Conservation (phyloP, 2,888 invertebrate species). For the Falcaria lacertinaria region DNA sequence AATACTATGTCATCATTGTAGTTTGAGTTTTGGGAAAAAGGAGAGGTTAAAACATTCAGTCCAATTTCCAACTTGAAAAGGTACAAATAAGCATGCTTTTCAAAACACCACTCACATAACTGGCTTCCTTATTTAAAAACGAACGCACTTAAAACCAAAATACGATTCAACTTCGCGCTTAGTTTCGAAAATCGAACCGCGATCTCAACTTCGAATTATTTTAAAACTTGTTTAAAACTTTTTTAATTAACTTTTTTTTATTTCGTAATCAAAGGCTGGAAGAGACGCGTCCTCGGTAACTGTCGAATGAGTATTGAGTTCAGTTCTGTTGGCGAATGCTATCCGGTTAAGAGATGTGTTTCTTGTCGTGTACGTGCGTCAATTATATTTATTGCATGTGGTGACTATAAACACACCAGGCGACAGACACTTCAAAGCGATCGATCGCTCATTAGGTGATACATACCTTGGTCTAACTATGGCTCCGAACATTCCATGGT, state of each 20-base stretch:
- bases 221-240: conserved; percentile 2
- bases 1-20: too few species aligned
- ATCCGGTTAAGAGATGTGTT: conserved; percentile 52
- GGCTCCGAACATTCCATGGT: conserved; percentile 5
- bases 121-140: conserved; percentile 34
- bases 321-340: conserved; percentile 55
- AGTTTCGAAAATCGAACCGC: conserved; percentile 40
- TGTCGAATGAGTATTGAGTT: conserved; percentile 69
- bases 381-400: conserved; percentile 77
- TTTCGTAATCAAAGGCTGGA: conserved; percentile 52
- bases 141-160: conserved; percentile 44
- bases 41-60: conserved; percentile 11
- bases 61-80: too few species aligned
- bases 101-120: conserved; percentile 50
- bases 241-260: conserved; percentile 21
- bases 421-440: conserved; percentile 73
- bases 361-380: conserved; percentile 65
- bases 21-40: neutral
- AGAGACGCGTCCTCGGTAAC: conserved; percentile 62
- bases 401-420: conserved; percentile 65
- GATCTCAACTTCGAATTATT: too few species aligned
- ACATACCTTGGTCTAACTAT: conserved; percentile 27
- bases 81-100: conserved; percentile 21
- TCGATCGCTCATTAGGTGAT: conserved; percentile 64
- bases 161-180: conserved; percentile 39